A percentile compares a stretch with the other conserved stretches of the same genome.
Evolutionary conservation across 2,888 invertebrate species (phyloP).

Genomic region (Drosophila infuscata): DNA sequence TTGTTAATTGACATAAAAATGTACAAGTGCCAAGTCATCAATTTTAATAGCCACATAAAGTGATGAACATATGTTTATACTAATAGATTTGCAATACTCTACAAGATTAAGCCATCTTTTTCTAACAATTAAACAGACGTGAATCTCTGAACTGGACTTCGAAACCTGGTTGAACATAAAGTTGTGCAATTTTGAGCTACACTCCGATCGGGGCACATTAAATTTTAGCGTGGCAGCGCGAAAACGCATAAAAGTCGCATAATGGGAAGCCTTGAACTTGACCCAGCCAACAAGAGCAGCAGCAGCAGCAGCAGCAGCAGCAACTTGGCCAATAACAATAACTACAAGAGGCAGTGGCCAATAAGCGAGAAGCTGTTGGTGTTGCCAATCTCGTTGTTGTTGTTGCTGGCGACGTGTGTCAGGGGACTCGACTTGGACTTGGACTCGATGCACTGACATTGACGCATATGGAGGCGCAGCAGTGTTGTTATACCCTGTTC

Average conservation of each 20-base stretch:
- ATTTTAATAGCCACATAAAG: neutral
- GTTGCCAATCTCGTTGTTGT: slow-evolving; percentile 6
- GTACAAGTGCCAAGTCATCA: neutral
- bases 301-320: slow-evolving; percentile 35
- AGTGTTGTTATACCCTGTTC: slow-evolving; percentile 7
- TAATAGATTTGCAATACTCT: neutral
- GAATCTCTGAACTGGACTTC: neutral
- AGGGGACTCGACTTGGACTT: slow-evolving; percentile 63
- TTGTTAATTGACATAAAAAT: neutral
- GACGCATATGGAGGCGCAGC: slow-evolving; percentile 61
- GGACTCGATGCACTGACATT: slow-evolving; percentile 75
- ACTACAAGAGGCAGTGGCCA: slow-evolving; percentile 56
- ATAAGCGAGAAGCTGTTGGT: slow-evolving; percentile 46
- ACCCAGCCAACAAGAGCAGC: slow-evolving; percentile 62
- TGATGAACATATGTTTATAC: neutral
- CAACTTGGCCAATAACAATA: slow-evolving; percentile 69
- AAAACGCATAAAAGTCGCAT: slow-evolving; percentile 73
- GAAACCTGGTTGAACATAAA: slow-evolving; percentile 19
- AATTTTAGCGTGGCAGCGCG: slow-evolving; percentile 43
- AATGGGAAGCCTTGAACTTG: slow-evolving; percentile 79
- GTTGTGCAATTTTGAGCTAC: slow-evolving; percentile 53
- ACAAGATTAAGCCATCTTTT: slow-evolving; percentile 3
- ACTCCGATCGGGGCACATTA: slow-evolving; percentile 47
- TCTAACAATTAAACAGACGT: slow-evolving; percentile 26
- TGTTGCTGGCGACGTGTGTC: slow-evolving; percentile 52